phyloP scores from a whole-genome alignment of 2,797 vertebrate genomes.

The Megalops cyprinoides region DNA sequence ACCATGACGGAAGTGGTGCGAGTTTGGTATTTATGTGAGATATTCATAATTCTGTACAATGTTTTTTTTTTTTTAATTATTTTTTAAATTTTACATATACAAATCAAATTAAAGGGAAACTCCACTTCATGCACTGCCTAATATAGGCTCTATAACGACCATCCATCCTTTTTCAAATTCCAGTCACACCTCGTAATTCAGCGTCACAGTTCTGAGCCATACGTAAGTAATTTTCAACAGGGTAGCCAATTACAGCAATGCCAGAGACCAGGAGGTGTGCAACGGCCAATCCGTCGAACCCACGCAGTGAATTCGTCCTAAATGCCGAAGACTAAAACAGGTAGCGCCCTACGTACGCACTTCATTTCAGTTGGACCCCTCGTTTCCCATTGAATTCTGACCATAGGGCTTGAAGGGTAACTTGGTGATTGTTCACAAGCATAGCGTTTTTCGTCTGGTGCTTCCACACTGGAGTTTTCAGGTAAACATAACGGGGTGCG shows the following conservation, averaged over 20 bases:
- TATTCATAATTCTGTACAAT: conserved; percentile 65
- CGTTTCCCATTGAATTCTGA: conserved; percentile 4
- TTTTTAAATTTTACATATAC: conserved; percentile 63
- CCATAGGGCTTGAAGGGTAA: conserved; percentile 15
- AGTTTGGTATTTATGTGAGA: conserved; percentile 66
- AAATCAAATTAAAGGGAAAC: conserved; percentile 64
- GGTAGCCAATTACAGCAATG: too few species aligned
- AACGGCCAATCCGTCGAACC: not conserved
- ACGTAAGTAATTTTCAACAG: too few species aligned
- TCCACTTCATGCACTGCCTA: conserved; percentile 66
- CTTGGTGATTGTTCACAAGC: conserved; percentile 19
- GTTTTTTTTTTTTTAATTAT: conserved; percentile 62
- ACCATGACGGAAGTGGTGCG: conserved; percentile 39
- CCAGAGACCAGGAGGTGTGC: not conserved
- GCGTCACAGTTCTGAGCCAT: too few species aligned
- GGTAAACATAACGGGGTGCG: not conserved
- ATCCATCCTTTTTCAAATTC: conserved; percentile 41
- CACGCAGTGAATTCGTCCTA: not conserved
- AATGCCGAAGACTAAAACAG: not conserved
- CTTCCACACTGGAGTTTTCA: not conserved
- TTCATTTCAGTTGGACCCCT: not conserved
- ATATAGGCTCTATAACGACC: conserved; percentile 72
- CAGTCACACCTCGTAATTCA: not conserved
- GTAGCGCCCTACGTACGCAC: not conserved
- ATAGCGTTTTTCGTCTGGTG: not conserved